These are phyloP conservation scores for Tetranychus cinnabarinus DNA, from an alignment of 1,140 invertebrate species.

Conservation along the genomic window DNA sequence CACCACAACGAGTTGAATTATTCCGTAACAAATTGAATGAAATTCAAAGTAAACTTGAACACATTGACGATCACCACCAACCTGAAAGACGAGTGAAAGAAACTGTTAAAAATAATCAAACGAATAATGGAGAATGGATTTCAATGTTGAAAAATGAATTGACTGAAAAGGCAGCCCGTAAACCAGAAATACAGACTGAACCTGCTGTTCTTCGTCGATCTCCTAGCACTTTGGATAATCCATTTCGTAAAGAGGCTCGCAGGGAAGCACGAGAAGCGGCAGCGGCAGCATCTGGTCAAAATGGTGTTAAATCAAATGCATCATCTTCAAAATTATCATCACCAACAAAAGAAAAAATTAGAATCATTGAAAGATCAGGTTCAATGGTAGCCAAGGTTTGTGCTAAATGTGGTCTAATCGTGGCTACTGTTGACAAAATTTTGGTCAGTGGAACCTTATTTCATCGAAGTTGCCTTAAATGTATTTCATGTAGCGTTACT, in stretches of 20 bases:
- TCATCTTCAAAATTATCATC: neutral
- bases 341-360: neutral
- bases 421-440: conserved; percentile 65
- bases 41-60: neutral
- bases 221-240: no score
- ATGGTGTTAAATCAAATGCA: neutral
- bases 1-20: neutral
- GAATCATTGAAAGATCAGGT: conserved; percentile 1
- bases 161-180: neutral
- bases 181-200: neutral
- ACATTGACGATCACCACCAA: neutral
- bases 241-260: neutral
- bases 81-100: neutral
- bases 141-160: neutral
- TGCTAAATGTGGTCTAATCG: conserved; percentile 60
- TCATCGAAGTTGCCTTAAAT: conserved; percentile 54
- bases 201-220: neutral
- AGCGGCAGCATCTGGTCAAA: neutral
- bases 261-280: neutral
- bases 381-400: conserved; percentile 23
- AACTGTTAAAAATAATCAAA: neutral
- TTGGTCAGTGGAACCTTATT: conserved; percentile 63
- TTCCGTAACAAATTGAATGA: neutral
- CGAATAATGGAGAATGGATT: neutral
- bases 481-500: conserved; percentile 42